phyloP scores from a whole-genome alignment of 1,140 invertebrate genomes.

The Gerris buenoi region DNA sequence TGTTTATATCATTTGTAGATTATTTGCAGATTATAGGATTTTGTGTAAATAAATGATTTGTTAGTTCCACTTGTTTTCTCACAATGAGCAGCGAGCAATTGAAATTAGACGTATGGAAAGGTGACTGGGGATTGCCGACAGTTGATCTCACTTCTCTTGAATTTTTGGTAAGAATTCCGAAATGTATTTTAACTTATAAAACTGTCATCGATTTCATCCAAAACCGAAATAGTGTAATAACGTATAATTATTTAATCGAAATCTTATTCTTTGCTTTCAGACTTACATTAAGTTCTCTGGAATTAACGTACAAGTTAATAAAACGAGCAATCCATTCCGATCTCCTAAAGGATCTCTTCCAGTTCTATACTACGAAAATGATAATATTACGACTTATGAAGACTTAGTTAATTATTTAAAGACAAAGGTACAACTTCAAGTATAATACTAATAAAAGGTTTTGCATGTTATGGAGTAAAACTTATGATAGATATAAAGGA shows the following conservation, averaged over 20 bases:
- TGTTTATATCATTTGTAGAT: not conserved
- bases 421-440: too few species aligned
- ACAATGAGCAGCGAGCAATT: not conserved
- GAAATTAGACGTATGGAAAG: conserved; percentile 58
- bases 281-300: conserved; percentile 57
- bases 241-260: conserved; percentile 8
- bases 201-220: conserved; percentile 5
- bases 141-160: conserved; percentile 63
- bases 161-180: conserved; percentile 45
- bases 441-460: too few species aligned
- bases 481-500: too few species aligned
- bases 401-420: conserved; percentile 49
- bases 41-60: not conserved
- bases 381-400: conserved; percentile 40
- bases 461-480: too few species aligned
- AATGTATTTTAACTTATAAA: conserved; percentile 5
- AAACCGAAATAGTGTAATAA: too few species aligned
- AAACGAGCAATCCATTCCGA: conserved; percentile 51
- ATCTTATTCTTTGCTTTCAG: conserved; percentile 32
- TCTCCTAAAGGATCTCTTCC: conserved; percentile 51
- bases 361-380: conserved; percentile 42
- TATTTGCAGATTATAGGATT: not conserved
- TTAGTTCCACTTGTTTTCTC: not conserved
- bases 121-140: conserved; percentile 69
- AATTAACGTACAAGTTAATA: conserved; percentile 45